A percentile compares a stretch with the other conserved stretches of the same genome.
phyloP scores from a whole-genome alignment of 1,140 invertebrate species.

The Holotrichia oblita region DNA sequence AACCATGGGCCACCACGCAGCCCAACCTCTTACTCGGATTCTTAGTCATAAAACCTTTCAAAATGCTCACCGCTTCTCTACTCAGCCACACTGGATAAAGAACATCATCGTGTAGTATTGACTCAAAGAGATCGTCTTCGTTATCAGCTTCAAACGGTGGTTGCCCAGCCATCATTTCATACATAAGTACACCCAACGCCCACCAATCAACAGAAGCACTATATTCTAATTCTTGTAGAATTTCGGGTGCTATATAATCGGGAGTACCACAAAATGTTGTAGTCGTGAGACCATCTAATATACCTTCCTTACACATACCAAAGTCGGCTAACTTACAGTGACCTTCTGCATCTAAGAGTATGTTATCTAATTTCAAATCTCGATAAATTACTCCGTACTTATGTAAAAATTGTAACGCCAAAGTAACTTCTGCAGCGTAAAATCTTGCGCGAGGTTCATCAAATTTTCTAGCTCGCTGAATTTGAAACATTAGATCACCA shows the following conservation, averaged over 20 bases:
- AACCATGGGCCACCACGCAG: conserved; percentile 79
- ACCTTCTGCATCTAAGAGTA: conserved; percentile 95
- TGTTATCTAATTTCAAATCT: conserved; percentile 99
- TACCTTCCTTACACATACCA: conserved; percentile 96
- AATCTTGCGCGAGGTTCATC: conserved; percentile 96
- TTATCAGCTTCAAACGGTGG: conserved; percentile 99
- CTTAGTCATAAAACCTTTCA: conserved; percentile 99
- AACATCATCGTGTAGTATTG: conserved; percentile 97
- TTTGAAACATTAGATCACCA: conserved; percentile 99
- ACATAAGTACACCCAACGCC: conserved; percentile 98
- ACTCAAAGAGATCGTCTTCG: conserved; percentile 99
- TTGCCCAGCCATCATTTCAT: conserved; percentile 99
- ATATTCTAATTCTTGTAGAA: conserved; percentile 89
- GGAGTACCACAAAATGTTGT: conserved; percentile 98
- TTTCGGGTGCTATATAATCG: conserved; percentile 98
- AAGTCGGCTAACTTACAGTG: conserved; percentile 99
- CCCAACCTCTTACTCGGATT: conserved; percentile 94
- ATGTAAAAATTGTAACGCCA: conserved; percentile 98
- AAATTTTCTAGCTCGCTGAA: conserved; percentile 97
- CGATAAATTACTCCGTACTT: conserved; percentile 97
- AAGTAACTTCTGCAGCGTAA: conserved; percentile 99
- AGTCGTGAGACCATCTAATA: conserved; percentile 84
- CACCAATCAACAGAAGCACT: conserved; percentile 99
- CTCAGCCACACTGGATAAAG: conserved; percentile 98
- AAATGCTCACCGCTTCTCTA: conserved; percentile 95